These are phyloP conservation scores for Neodiprion fabricii DNA, from an alignment of 1,140 invertebrate genomes.

Conservation along the genomic window DNA sequence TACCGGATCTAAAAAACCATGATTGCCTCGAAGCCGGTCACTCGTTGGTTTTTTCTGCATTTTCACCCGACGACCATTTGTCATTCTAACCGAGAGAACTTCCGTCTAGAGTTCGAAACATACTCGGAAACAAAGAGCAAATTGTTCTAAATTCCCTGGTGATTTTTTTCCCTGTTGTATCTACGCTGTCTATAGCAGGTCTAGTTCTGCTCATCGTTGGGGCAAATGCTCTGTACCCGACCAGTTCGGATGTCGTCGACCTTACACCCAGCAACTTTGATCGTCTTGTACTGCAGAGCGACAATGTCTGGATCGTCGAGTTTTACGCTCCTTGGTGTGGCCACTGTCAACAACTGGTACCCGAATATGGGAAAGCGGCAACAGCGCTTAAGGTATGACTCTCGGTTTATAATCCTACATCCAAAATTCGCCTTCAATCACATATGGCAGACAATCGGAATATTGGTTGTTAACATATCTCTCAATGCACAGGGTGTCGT, in stretches of 20 bases:
- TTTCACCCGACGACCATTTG: too few relatives aligned
- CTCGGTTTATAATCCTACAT: not conserved
- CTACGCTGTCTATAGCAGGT: constrained; percentile 22
- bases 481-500: constrained; percentile 76
- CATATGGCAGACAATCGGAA: constrained; percentile 1
- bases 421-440: constrained; percentile 4
- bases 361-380: constrained; percentile 90
- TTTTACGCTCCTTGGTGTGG: constrained; percentile 96
- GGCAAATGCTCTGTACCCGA: constrained; percentile 76
- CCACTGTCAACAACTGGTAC: constrained; percentile 82
- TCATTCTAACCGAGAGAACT: too few relatives aligned
- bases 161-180: too few relatives aligned
- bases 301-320: constrained; percentile 92
- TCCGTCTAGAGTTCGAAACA: too few relatives aligned
- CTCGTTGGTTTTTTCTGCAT: too few relatives aligned
- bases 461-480: constrained; percentile 14
- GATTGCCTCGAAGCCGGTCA: too few relatives aligned
- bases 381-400: constrained; percentile 79
- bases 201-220: constrained; percentile 42
- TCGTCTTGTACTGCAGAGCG: constrained; percentile 80
- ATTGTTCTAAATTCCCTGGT: too few relatives aligned
- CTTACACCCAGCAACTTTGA: constrained; percentile 93
- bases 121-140: too few relatives aligned
- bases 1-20: too few relatives aligned
- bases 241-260: constrained; percentile 86